Conservation (phyloP, 2,113 vertebrate genomes). For the Oenanthe melanoleuca region DNA sequence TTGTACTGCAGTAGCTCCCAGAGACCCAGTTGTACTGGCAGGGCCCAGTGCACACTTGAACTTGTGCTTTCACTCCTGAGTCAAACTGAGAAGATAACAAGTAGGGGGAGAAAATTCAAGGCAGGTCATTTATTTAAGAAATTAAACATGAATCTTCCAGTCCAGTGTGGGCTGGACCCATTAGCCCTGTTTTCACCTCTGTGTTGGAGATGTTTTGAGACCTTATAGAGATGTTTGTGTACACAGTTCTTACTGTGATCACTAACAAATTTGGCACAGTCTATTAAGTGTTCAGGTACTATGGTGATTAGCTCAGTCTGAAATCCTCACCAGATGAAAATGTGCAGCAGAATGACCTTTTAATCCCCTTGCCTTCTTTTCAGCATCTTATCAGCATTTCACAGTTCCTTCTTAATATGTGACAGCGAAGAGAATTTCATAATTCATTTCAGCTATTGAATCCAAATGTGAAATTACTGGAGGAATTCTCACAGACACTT, state of each 20-base stretch:
- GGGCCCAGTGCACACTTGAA: background rate
- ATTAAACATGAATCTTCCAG: background rate
- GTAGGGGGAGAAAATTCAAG: background rate
- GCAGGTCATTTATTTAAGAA: background rate
- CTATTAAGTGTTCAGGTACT: background rate
- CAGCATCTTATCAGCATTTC: conserved; percentile 4
- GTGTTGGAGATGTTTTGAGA: background rate
- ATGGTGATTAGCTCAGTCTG: background rate
- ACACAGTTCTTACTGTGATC: background rate
- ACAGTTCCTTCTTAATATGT: background rate
- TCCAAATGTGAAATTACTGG: background rate
- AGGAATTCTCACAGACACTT: background rate
- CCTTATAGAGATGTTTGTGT: background rate
- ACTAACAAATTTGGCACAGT: conserved; percentile 1
- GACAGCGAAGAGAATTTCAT: background rate
- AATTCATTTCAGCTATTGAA: background rate
- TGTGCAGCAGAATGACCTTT: background rate
- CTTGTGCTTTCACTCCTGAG: background rate
- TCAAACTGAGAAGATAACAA: background rate
- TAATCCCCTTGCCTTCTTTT: background rate
- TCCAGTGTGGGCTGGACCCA: background rate
- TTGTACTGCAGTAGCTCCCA: background rate
- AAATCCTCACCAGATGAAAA: conserved; percentile 32
- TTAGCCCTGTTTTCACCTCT: background rate
- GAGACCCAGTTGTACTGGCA: background rate